Evolutionary conservation across 2,113 vertebrate genomes (phyloP).

Genomic region (Dasyornis broadbenti): DNA sequence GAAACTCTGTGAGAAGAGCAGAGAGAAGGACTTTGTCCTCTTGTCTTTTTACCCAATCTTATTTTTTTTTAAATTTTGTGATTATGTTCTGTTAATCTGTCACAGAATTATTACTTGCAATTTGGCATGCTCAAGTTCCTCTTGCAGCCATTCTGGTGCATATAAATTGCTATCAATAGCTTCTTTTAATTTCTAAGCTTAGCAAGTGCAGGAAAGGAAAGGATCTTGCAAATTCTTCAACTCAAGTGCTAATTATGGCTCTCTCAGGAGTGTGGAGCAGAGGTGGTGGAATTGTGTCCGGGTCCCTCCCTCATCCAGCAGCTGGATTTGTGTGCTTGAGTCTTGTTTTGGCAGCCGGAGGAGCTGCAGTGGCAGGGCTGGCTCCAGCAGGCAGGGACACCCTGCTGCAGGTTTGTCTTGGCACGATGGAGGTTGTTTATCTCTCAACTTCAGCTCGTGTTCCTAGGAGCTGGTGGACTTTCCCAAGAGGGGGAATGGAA

Average conservation of each 20-base stretch:
- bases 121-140: background rate
- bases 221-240: rapidly evolving
- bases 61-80: background rate
- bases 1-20: background rate
- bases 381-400: background rate
- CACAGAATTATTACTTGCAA: background rate
- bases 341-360: background rate
- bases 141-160: background rate
- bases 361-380: background rate
- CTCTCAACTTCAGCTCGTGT: background rate
- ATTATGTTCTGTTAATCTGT: background rate
- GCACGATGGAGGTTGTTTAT: background rate
- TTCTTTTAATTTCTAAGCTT: background rate
- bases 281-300: rapidly evolving
- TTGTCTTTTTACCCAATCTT: background rate
- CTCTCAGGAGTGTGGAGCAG: rapidly evolving
- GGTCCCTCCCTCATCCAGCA: background rate
- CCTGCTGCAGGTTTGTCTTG: background rate
- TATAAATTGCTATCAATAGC: background rate
- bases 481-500: background rate
- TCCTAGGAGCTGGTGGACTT: background rate
- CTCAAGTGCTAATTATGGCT: rapidly evolving
- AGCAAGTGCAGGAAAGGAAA: background rate
- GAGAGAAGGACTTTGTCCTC: background rate
- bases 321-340: rapidly evolving